Evolutionary conservation across 1,140 invertebrate genomes (phyloP).

Genomic region (Colletes latitarsis): DNA sequence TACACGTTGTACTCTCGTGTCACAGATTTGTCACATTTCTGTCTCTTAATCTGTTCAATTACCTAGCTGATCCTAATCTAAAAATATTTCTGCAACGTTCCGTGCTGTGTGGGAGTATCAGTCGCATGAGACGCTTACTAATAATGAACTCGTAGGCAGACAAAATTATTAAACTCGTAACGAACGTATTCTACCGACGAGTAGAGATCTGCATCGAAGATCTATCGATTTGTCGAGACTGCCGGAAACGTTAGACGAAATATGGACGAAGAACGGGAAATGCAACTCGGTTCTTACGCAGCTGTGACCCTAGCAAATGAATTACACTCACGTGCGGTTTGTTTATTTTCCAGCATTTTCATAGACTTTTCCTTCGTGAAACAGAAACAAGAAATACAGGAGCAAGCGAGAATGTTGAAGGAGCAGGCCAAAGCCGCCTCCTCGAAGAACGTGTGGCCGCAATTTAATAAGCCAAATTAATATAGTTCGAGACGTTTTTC

Average conservation of each 20-base stretch:
- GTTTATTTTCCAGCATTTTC: slow-evolving; percentile 86
- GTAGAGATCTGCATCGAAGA: background rate
- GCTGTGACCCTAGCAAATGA: slow-evolving; percentile 19
- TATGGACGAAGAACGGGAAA: slow-evolving; percentile 4
- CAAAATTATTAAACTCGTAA: background rate
- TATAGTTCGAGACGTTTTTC: slow-evolving; percentile 62
- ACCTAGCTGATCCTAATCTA: too few relatives aligned
- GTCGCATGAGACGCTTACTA: background rate
- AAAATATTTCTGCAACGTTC: too few relatives aligned
- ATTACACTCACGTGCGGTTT: slow-evolving; percentile 61
- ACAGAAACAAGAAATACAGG: slow-evolving; percentile 87
- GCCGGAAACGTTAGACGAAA: background rate
- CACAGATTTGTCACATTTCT: too few relatives aligned
- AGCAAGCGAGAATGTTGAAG: slow-evolving; percentile 81
- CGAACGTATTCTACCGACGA: background rate
- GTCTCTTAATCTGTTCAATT: too few relatives aligned
- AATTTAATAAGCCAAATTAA: slow-evolving; percentile 80
- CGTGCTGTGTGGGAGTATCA: too few relatives aligned
- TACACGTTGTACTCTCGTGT: too few relatives aligned
- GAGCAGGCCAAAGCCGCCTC: slow-evolving; percentile 77
- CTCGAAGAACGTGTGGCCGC: slow-evolving; percentile 80
- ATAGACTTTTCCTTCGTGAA: slow-evolving; percentile 89
- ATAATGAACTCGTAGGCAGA: background rate
- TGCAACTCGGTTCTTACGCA: slow-evolving; percentile 22
- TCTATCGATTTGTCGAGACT: background rate